Evolutionary conservation across 2,888 invertebrate species (phyloP).

Genomic region (Laspeyria flexula): DNA sequence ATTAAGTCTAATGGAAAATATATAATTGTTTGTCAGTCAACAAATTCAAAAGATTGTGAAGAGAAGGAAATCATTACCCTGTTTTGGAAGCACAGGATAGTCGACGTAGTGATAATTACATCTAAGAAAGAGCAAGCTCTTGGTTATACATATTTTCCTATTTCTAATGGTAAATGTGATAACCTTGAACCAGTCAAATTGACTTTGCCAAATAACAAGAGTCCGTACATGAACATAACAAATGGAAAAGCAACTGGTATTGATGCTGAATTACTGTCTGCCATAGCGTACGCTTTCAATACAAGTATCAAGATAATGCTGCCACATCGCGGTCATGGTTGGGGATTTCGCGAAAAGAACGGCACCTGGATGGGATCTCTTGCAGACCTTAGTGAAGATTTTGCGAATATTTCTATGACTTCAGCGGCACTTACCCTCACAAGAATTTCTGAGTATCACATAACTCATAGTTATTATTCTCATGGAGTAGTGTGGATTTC

Average conservation of each 20-base stretch:
- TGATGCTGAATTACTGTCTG: constrained; percentile 66
- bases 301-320: constrained; percentile 61
- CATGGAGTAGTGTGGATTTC: constrained; percentile 64
- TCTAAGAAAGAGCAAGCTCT: constrained; percentile 28
- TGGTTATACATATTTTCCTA: constrained; percentile 63
- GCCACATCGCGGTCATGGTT: constrained; percentile 61
- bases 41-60: constrained; percentile 52
- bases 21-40: constrained; percentile 66
- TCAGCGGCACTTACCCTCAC: constrained; percentile 64
- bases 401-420: constrained; percentile 75
- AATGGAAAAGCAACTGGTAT: constrained; percentile 59
- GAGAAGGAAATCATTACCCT: constrained; percentile 54
- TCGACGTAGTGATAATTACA: constrained; percentile 66
- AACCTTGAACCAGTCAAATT: constrained; percentile 55
- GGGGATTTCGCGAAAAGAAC: constrained; percentile 63
- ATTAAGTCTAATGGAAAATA: constrained; percentile 69
- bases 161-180: constrained; percentile 53
- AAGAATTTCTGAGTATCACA: constrained; percentile 62
- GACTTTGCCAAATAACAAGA: constrained; percentile 40
- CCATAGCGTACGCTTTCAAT: constrained; percentile 63
- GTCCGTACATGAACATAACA: constrained; percentile 64
- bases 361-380: constrained; percentile 74
- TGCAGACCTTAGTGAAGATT: constrained; percentile 63
- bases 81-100: constrained; percentile 66
- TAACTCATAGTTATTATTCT: constrained; percentile 59